Conservation (phyloP, 2,888 invertebrate genomes). For the Nomada fucata region DNA sequence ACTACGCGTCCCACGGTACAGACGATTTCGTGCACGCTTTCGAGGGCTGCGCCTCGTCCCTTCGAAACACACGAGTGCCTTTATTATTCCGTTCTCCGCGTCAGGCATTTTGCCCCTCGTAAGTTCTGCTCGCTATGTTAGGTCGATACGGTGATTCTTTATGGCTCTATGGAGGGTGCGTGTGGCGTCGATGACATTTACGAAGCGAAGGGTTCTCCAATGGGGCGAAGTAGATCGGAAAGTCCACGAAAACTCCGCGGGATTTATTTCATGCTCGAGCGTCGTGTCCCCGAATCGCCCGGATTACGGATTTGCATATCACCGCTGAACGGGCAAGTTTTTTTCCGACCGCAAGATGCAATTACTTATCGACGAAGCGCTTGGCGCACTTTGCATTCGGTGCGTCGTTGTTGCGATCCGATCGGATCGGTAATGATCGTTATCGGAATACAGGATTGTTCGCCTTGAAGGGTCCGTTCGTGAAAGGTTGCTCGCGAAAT, state of each 20-base stretch:
- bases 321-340: not conserved
- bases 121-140: not conserved
- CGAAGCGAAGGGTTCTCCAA: conserved; percentile 21
- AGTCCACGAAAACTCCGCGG: conserved; percentile 11
- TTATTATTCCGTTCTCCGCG: conserved; percentile 20
- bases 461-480: too few species aligned
- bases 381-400: too few species aligned
- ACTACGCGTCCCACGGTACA: not conserved
- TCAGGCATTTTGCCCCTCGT: not conserved
- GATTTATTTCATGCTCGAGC: not conserved
- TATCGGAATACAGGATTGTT: too few species aligned
- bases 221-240: conserved; percentile 10
- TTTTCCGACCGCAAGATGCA: too few species aligned
- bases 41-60: not conserved
- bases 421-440: not conserved
- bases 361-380: too few species aligned
- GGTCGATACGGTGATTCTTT: conserved; percentile 33
- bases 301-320: not conserved
- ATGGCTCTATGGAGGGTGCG: conserved; percentile 20
- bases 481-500: not conserved
- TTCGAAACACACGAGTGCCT: conserved; percentile 13
- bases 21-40: not conserved
- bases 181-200: conserved; percentile 43
- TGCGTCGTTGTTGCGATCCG: not conserved
- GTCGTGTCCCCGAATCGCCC: not conserved